Evolutionary conservation across 1,140 invertebrate genomes (phyloP).

Genomic region (Lamellibrachia luymesi): DNA sequence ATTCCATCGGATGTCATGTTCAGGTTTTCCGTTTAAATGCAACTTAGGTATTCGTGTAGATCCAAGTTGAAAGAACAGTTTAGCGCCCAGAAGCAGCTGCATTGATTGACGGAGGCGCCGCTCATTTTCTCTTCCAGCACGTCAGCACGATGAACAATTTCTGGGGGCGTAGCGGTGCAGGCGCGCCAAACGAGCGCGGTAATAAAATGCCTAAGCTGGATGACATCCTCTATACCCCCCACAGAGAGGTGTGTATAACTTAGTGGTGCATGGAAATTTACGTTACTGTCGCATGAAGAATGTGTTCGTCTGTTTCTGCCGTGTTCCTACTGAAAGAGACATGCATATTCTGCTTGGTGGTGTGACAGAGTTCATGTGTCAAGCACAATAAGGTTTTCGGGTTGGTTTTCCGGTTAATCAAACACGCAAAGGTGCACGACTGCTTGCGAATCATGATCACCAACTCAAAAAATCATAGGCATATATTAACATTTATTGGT

Average conservation of each 20-base stretch:
- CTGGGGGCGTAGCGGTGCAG: slow-evolving; percentile 40
- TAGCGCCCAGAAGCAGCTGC: not conserved
- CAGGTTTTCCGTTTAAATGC: not conserved
- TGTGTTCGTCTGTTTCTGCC: not conserved
- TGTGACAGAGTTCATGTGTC: not conserved
- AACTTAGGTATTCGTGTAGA: not conserved
- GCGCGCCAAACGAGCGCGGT: slow-evolving; percentile 38
- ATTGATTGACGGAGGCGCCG: not conserved
- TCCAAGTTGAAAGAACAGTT: not conserved
- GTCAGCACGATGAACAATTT: slow-evolving; percentile 33
- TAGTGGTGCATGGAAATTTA: not conserved
- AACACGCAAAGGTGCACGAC: not conserved
- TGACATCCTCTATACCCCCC: slow-evolving; percentile 18
- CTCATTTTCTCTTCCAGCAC: slow-evolving; percentile 32
- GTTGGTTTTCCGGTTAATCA: not conserved
- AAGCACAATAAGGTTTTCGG: not conserved
- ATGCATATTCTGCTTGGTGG: not conserved
- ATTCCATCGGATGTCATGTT: not conserved
- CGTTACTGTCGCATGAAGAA: not conserved
- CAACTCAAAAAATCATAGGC: not conserved
- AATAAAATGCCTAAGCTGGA: slow-evolving; percentile 38
- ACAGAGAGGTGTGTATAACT: slow-evolving; percentile 19
- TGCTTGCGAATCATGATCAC: not conserved
- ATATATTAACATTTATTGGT: not conserved
- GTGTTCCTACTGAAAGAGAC: not conserved